A percentile compares a stretch with the other conserved stretches of the same genome.
phyloP scores from a whole-genome alignment of 2,797 vertebrate species.

The Danio choprae region DNA sequence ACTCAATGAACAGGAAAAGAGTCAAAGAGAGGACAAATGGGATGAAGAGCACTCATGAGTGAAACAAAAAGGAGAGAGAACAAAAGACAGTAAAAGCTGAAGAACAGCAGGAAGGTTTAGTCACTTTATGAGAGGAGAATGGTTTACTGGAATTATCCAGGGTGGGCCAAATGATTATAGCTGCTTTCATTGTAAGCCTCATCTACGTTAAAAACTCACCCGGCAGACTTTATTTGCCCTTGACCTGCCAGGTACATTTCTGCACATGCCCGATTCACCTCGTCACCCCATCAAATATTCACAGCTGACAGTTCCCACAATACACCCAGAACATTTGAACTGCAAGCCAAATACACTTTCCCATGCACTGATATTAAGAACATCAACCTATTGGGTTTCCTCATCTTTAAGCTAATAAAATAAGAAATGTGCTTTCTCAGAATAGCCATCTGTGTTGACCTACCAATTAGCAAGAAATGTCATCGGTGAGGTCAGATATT shows the following conservation, averaged over 20 bases:
- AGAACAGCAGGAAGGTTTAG: conserved; percentile 49
- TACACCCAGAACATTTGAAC: conserved; percentile 32
- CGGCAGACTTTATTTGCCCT: background rate
- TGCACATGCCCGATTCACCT: conserved; percentile 16
- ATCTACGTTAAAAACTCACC: conserved; percentile 12
- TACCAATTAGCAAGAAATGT: background rate
- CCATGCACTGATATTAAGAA: conserved; percentile 21
- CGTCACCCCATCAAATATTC: conserved; percentile 8
- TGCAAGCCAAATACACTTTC: conserved; percentile 33
- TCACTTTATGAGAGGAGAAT: conserved; percentile 30
- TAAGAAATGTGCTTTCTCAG: conserved; percentile 8
- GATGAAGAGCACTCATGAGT: background rate
- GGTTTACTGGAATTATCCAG: conserved; percentile 24
- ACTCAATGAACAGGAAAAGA: conserved; percentile 26
- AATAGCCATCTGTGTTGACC: conserved; percentile 4
- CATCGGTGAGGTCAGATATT: conserved; percentile 1
- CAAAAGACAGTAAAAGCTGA: background rate
- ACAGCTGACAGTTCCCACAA: conserved; percentile 48
- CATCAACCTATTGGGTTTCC: conserved; percentile 10
- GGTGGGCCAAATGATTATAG: conserved; percentile 7
- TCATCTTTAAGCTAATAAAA: background rate
- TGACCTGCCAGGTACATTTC: conserved; percentile 33
- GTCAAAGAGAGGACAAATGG: conserved; percentile 8
- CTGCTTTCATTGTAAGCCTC: background rate
- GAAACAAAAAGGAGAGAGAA: background rate